Evolutionary conservation across 2,888 invertebrate species (phyloP).

Genomic region (Glyphotaelius pellucidus): DNA sequence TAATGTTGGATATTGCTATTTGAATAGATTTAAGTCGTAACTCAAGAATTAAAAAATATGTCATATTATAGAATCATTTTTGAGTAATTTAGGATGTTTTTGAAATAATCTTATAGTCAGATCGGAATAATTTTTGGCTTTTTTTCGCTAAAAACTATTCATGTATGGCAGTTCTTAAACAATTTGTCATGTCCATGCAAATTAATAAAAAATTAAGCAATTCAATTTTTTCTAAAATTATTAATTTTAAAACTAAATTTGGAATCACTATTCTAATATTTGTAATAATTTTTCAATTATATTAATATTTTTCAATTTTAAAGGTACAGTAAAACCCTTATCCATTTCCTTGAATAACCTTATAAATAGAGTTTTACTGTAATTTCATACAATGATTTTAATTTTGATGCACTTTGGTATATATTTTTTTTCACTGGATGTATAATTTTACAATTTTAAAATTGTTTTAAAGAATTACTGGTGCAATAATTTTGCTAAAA

Average conservation of each 20-base stretch:
- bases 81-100: background rate
- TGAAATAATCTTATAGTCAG: constrained; percentile 18
- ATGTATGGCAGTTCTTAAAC: constrained; percentile 18
- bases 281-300: background rate
- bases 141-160: constrained; percentile 11
- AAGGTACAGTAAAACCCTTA: background rate
- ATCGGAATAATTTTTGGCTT: constrained; percentile 34
- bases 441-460: background rate
- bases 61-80: background rate
- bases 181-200: constrained; percentile 33
- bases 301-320: background rate
- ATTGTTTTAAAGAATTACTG: too few species aligned
- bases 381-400: background rate
- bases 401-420: background rate
- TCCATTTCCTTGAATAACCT: background rate
- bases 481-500: too few species aligned
- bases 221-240: background rate
- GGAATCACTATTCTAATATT: background rate
- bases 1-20: background rate
- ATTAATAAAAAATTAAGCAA: background rate
- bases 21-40: background rate
- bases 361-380: background rate
- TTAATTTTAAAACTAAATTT: constrained; percentile 20
- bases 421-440: background rate
- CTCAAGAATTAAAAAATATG: background rate